A percentile compares a stretch with the other conserved stretches of the same genome.
These are phyloP conservation scores for Drosophila subobscura DNA, from an alignment of 1,140 invertebrate species.

Conservation along the genomic window DNA sequence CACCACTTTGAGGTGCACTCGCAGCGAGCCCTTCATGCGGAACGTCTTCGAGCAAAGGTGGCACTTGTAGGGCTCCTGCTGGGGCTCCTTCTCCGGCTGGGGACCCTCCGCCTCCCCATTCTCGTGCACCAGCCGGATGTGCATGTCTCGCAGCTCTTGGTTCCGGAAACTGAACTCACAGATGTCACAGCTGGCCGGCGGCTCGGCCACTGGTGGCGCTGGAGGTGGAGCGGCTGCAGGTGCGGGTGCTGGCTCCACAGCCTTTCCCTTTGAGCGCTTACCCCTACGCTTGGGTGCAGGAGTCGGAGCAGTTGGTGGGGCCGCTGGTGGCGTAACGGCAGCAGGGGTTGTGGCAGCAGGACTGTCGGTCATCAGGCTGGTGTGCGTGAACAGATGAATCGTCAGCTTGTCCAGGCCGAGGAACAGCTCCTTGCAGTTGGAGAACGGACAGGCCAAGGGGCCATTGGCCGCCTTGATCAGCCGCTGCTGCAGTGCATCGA, in stretches of 20 bases:
- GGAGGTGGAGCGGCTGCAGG: constrained; percentile 5
- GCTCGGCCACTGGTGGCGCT: background rate
- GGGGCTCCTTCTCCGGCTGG: constrained; percentile 9
- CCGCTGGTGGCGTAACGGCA: background rate
- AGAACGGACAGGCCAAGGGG: constrained; percentile 87
- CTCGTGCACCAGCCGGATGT: constrained; percentile 90
- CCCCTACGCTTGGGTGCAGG: constrained; percentile 43
- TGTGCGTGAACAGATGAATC: constrained; percentile 91
- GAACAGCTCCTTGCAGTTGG: constrained; percentile 89
- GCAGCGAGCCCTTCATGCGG: constrained; percentile 91
- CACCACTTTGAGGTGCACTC: constrained; percentile 91
- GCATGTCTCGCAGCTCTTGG: constrained; percentile 88
- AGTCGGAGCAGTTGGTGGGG: background rate
- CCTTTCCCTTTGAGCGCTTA: constrained; percentile 48
- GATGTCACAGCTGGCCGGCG: constrained; percentile 86
- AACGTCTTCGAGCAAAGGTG: constrained; percentile 91
- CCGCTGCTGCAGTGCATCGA: constrained; percentile 88
- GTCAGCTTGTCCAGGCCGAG: constrained; percentile 92
- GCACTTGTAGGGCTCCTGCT: constrained; percentile 87
- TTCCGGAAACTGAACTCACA: constrained; percentile 90
- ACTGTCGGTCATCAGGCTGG: constrained; percentile 64
- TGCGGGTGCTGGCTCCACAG: constrained; percentile 15
- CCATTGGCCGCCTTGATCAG: constrained; percentile 90
- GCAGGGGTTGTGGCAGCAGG: background rate
- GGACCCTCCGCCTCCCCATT: constrained; percentile 61